A percentile compares a stretch with the other conserved stretches of the same genome.
Evolutionary conservation across 2,888 invertebrate species (phyloP).

Genomic region (Elaeidobius kamerunicus): DNA sequence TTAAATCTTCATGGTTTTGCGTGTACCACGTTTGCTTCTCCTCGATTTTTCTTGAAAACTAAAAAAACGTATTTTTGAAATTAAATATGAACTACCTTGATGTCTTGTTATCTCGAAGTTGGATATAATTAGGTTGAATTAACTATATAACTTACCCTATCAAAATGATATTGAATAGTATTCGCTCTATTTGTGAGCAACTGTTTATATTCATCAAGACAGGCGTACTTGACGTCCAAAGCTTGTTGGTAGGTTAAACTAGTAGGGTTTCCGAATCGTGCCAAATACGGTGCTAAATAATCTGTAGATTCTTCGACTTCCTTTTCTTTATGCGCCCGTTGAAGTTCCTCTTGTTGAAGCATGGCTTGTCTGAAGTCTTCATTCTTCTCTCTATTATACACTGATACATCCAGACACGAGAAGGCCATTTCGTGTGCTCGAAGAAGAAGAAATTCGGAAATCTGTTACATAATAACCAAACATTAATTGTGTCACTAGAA

Average conservation of each 20-base stretch:
- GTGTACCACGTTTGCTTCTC: conserved; percentile 58
- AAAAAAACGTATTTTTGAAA: conserved; percentile 35
- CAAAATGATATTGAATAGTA: conserved; percentile 62
- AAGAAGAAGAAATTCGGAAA: conserved; percentile 50
- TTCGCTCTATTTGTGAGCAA: conserved; percentile 61
- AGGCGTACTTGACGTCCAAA: conserved; percentile 53
- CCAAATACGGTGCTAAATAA: conserved; percentile 62
- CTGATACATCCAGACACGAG: conserved; percentile 53
- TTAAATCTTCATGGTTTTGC: conserved; percentile 57
- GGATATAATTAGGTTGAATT: no score
- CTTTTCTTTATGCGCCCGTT: conserved; percentile 54
- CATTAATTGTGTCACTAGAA: no score
- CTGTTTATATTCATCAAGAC: conserved; percentile 65
- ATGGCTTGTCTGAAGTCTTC: conserved; percentile 51
- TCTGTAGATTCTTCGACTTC: conserved; percentile 63
- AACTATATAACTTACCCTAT: conserved; percentile 54
- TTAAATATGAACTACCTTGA: not conserved
- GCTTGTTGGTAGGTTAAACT: conserved; percentile 49
- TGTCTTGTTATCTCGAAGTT: not conserved
- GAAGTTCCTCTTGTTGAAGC: conserved; percentile 54
- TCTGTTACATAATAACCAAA: no score
- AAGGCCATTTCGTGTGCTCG: conserved; percentile 51
- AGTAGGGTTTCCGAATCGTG: conserved; percentile 55
- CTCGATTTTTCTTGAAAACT: conserved; percentile 55
- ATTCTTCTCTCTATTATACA: conserved; percentile 58